phyloP scores from a whole-genome alignment of 2,797 vertebrate species.

The Phylloscopus collybita region DNA sequence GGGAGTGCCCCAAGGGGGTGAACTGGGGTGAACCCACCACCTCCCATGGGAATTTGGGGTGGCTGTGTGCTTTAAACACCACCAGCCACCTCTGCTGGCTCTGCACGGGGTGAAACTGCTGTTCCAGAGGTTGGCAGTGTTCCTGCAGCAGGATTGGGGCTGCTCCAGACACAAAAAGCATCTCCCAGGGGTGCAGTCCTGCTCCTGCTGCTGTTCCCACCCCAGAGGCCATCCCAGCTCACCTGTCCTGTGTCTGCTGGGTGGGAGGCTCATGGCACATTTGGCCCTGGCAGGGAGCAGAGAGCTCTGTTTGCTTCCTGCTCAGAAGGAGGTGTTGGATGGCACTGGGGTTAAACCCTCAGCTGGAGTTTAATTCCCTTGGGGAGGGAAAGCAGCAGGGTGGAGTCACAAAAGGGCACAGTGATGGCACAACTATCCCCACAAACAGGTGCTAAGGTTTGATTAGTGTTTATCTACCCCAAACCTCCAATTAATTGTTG shows the following conservation, averaged over 20 bases:
- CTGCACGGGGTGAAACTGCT: neutral
- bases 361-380: neutral
- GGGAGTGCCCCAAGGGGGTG: neutral
- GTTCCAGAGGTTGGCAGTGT: neutral
- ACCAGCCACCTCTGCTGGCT: neutral
- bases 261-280: neutral
- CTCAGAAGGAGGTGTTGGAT: neutral
- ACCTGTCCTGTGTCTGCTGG: neutral
- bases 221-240: neutral
- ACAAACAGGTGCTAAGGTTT: neutral
- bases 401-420: neutral
- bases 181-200: fast-evolving
- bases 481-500: neutral
- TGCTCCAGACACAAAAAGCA: neutral
- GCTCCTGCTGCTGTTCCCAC: neutral
- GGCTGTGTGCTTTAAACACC: neutral
- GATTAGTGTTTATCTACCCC: neutral
- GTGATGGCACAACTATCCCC: neutral
- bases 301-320: neutral
- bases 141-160: neutral
- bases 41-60: neutral
- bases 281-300: neutral
- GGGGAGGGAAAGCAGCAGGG: neutral
- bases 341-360: neutral
- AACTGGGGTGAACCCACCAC: neutral